phyloP scores from a whole-genome alignment of 2,797 vertebrate species.

The Poeciliopsis infans region DNA sequence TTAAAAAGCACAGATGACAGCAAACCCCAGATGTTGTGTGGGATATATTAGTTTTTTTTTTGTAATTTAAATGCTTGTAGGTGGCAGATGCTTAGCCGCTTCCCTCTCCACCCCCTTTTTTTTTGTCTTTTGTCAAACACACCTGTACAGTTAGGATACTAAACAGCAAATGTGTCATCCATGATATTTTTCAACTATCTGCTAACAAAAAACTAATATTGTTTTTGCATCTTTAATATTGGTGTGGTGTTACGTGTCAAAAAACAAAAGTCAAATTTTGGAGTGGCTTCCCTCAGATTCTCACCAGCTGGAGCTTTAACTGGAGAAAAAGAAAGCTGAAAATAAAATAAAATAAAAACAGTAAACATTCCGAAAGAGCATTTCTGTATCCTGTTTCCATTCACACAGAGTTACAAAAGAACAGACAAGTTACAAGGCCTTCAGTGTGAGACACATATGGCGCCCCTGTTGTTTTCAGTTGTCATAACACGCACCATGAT shows the following conservation, averaged over 20 bases:
- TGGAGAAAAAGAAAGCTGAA: conserved; percentile 24
- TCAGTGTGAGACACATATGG: conserved; percentile 40
- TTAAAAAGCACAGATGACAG: conserved; percentile 1
- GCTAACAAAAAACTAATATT: neutral
- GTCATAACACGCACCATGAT: conserved; percentile 63
- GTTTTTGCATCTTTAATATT: neutral
- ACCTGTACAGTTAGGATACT: conserved; percentile 6
- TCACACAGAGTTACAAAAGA: conserved; percentile 15
- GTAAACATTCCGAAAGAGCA: neutral
- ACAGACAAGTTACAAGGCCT: conserved; percentile 8
- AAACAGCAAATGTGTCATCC: conserved; percentile 16
- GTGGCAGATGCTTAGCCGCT: conserved; percentile 66
- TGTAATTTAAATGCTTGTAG: conserved; percentile 20
- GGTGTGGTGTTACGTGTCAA: neutral
- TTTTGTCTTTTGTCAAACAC: conserved; percentile 37
- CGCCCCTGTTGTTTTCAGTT: conserved; percentile 39
- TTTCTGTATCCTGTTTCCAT: neutral
- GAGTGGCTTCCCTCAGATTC: conserved; percentile 11
- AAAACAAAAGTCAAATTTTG: conserved; percentile 21
- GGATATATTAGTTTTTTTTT: conserved; percentile 25
- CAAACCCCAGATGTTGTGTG: conserved; percentile 2
- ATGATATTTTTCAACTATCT: neutral
- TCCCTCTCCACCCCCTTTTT: conserved; percentile 38
- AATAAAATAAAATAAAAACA: conserved; percentile 2
- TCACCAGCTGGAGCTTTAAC: conserved; percentile 23